A percentile compares a stretch with the other conserved stretches of the same genome.
Conservation (phyloP, 2,888 invertebrate genomes). For the Chydorus sphaericus region DNA sequence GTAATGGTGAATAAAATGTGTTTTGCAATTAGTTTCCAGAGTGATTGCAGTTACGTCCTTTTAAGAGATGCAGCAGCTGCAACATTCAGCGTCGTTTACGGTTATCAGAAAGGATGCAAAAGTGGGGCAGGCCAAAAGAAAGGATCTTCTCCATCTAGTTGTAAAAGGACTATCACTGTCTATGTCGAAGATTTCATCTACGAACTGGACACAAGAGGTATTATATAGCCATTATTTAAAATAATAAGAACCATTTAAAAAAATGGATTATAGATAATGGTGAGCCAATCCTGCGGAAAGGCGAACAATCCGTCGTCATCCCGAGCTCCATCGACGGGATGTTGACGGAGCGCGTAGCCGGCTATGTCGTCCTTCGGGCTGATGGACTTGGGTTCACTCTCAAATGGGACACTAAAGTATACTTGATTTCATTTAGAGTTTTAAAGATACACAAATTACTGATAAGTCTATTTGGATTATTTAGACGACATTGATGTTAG, state of each 20-base stretch:
- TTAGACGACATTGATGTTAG: constrained; percentile 48
- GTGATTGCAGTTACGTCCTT: constrained; percentile 59
- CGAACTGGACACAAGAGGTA: constrained; percentile 27
- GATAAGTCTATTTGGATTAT: constrained; percentile 17
- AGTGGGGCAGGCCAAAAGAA: background rate
- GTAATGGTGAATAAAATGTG: too few relatives aligned
- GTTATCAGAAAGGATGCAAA: background rate
- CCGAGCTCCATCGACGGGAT: constrained; percentile 58
- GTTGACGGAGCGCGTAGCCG: constrained; percentile 52
- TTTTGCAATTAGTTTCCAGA: constrained; percentile 63
- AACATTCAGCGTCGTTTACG: constrained; percentile 40
- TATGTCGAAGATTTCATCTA: constrained; percentile 58
- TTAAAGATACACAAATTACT: constrained; percentile 14
- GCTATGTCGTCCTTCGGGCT: constrained; percentile 49
- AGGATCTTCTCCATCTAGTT: constrained; percentile 27
- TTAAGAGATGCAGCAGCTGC: constrained; percentile 52
- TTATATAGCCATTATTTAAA: constrained; percentile 15
- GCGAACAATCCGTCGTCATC: constrained; percentile 43
- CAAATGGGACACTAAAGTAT: constrained; percentile 61
- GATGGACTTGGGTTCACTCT: constrained; percentile 50
- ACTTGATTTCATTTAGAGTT: constrained; percentile 21
- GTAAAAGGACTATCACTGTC: constrained; percentile 40
- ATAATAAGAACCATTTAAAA: too few relatives aligned
- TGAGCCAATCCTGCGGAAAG: constrained; percentile 38
- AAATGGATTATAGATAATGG: constrained; percentile 39